Percentiles rank a stretch among this genome's conserved stretches.
phyloP scores from a whole-genome alignment of 2,888 invertebrate species.

The Stenurella melanura region DNA sequence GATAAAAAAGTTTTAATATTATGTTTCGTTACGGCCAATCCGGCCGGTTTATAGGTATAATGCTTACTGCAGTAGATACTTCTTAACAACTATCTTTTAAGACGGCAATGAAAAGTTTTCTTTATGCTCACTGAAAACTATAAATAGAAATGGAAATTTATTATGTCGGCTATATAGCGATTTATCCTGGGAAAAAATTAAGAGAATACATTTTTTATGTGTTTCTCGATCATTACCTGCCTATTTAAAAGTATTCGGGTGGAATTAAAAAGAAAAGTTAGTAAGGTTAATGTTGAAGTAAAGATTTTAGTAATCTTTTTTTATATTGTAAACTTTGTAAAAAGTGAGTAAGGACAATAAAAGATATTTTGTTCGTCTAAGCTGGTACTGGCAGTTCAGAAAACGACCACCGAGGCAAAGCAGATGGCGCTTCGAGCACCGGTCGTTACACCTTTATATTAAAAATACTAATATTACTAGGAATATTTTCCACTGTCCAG shows the following conservation, averaged over 20 bases:
- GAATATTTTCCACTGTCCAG: too few relatives aligned
- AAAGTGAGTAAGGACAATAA: not conserved
- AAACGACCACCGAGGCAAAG: too few relatives aligned
- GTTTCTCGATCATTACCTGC: not conserved
- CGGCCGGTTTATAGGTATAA: constrained; percentile 36
- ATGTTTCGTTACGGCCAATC: constrained; percentile 52
- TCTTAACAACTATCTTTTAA: constrained; percentile 20
- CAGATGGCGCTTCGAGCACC: too few relatives aligned
- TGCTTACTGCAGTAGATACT: constrained; percentile 26
- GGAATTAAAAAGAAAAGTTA: not conserved
- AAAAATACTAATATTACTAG: too few relatives aligned
- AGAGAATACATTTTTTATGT: not conserved
- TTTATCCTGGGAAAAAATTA: not conserved
- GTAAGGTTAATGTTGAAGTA: not conserved
- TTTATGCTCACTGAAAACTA: constrained; percentile 22
- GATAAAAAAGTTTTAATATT: constrained; percentile 64
- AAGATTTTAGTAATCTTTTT: not conserved
- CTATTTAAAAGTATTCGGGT: not conserved
- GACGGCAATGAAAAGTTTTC: constrained; percentile 34
- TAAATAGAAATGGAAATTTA: constrained; percentile 13
- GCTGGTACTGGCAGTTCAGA: too few relatives aligned
- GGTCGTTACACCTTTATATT: too few relatives aligned
- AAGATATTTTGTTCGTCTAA: too few relatives aligned
- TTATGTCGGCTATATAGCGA: not conserved
- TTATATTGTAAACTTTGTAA: not conserved